Conservation (phyloP, 2,113 vertebrate genomes). For the Seriola quinqueradiata region DNA sequence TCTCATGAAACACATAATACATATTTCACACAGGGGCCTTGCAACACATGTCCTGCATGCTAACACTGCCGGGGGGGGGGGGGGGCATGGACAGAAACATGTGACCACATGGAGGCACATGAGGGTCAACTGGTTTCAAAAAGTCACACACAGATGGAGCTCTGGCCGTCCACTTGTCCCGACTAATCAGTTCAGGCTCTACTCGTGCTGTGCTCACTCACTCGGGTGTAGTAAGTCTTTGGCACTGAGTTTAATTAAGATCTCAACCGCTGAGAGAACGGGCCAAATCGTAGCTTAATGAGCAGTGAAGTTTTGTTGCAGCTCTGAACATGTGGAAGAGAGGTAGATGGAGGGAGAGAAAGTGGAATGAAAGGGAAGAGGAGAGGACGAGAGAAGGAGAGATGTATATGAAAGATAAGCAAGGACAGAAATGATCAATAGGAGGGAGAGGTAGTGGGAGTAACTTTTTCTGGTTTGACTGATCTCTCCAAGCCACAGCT, state of each 20-base stretch:
- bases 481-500: conserved; percentile 52
- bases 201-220: conserved; percentile 67
- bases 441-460: conserved; percentile 6
- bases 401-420: background rate
- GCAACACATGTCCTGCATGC: conserved; percentile 40
- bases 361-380: background rate
- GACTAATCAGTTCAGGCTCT: conserved; percentile 43
- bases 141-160: conserved; percentile 57
- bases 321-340: background rate
- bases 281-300: conserved; percentile 60
- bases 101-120: conserved; percentile 43
- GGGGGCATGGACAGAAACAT: conserved; percentile 19
- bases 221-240: conserved; percentile 56
- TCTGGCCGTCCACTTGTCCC: conserved; percentile 56
- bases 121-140: conserved; percentile 50
- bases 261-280: conserved; percentile 42
- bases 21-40: conserved; percentile 43
- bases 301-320: conserved; percentile 23
- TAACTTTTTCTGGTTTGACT: conserved; percentile 26
- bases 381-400: background rate
- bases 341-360: background rate
- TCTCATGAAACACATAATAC: conserved; percentile 39
- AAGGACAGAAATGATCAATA: background rate
- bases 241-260: conserved; percentile 69
- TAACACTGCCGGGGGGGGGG: conserved; percentile 1